These are phyloP conservation scores for Galerucella calmariensis DNA, from an alignment of 2,888 invertebrate genomes.

Conservation along the genomic window DNA sequence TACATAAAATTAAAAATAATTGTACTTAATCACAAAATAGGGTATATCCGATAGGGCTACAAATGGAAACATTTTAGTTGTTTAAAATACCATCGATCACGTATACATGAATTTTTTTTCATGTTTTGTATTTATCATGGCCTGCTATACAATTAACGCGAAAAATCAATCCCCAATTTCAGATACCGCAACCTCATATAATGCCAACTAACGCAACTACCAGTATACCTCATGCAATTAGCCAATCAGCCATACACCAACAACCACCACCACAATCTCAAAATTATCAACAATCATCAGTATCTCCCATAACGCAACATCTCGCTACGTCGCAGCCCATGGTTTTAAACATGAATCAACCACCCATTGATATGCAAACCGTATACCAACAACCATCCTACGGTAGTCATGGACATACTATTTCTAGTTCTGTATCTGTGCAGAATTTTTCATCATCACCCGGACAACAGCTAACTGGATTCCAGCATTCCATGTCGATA, in stretches of 20 bases:
- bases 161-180: not conserved
- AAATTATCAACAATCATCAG: conserved; percentile 31
- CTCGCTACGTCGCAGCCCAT: conserved; percentile 41
- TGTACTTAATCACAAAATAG: no score
- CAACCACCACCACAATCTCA: conserved; percentile 44
- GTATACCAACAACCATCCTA: conserved; percentile 42
- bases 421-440: conserved; percentile 53
- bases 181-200: conserved; percentile 22
- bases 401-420: conserved; percentile 40
- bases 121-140: no score
- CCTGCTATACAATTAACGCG: no score
- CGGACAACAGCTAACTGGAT: conserved; percentile 41
- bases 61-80: no score
- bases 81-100: no score
- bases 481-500: conserved; percentile 52
- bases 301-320: conserved; percentile 24
- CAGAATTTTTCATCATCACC: conserved; percentile 51
- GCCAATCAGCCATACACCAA: conserved; percentile 24
- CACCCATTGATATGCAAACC: conserved; percentile 42
- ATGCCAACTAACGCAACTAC: conserved; percentile 19
- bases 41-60: no score
- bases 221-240: conserved; percentile 14
- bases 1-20: no score
- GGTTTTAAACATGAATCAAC: conserved; percentile 47
- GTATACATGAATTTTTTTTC: no score